Evolutionary conservation across 2,113 vertebrate species (phyloP), one percentile per base, ranked within the genome.

Genomic region (Bubo blakistoni): DNA sequence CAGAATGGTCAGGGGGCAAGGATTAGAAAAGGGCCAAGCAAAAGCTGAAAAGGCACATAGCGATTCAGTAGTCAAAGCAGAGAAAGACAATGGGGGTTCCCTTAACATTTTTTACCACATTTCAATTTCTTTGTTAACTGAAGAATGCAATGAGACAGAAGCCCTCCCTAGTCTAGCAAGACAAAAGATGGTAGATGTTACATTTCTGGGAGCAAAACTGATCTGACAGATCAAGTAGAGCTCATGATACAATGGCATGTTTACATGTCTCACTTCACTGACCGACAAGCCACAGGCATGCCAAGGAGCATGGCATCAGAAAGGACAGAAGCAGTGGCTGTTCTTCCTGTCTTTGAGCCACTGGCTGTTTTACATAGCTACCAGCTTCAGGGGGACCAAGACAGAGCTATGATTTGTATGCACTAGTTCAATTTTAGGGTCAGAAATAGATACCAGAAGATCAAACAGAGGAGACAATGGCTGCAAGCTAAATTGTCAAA

Each of bases 191-290:
- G 11, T 25, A 69, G 8, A 6, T 40, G 21, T 34, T 74, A 19
- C 19, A n/a, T 91, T 93, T 71, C 29, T 46, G 44, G 13, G 22
- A 86, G 5, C 12, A 73, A 88, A 73, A 46, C 36, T 25, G 7
- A 24, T 46, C 32, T 65, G 25, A 18, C 8, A 46, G 62, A 71
- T 25, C 24, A 55, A 61, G 51, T n/a, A 47, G 10, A n/a, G 10
- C 42, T 42, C 17, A 20, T 3, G 0, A 51, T 51, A n/a, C 19
- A 21, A 12, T 13, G 22, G 12, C 1, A 0, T 21, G 55, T 55
- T 69, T 63, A 67, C 15, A 14, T 9, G 6, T n/a, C 4, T 58
- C 18, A 38, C 13, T 85, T 52, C 44, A 63, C 22, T 26, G n/a
- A 78, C 34, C 2, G 4, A 26, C 17, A 73, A 78, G 13, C 14